phyloP scores from a whole-genome alignment of 2,113 vertebrate genomes.

The Alexandromys fortis region DNA sequence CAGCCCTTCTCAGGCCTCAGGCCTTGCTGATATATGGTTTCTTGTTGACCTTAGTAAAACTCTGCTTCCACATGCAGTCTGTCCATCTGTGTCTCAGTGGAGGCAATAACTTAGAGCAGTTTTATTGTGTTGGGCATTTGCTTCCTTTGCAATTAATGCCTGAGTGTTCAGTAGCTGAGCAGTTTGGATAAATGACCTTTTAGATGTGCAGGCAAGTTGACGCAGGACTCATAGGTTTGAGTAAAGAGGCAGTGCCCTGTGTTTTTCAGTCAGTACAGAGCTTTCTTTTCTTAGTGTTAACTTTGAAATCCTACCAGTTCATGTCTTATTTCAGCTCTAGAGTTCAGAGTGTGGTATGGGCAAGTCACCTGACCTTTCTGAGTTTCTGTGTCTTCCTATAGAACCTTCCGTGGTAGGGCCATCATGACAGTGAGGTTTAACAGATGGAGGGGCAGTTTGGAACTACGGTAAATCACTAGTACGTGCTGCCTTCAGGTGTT shows the following conservation, averaged over 20 bases:
- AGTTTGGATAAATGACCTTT: neutral
- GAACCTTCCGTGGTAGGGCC: neutral
- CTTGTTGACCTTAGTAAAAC: neutral
- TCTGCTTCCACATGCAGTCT: neutral
- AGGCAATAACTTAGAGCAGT: neutral
- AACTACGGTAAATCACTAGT: neutral
- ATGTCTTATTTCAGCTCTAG: neutral
- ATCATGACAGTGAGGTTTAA: neutral
- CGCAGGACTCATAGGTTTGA: neutral
- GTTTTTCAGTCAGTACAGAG: neutral
- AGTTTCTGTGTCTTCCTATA: neutral
- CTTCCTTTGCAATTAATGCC: slow-evolving; percentile 42
- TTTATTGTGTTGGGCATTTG: slow-evolving; percentile 19
- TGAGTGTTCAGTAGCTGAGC: neutral
- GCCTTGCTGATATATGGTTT: neutral
- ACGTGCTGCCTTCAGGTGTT: neutral
- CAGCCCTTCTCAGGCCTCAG: neutral
- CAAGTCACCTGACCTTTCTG: neutral
- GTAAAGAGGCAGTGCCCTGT: neutral
- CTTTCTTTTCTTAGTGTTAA: neutral
- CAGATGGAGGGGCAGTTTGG: neutral
- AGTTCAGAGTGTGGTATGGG: neutral
- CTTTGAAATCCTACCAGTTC: neutral
- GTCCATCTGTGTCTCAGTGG: neutral
- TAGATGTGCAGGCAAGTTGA: neutral